These are phyloP conservation scores for Parazoanthus atlanticus DNA, from an alignment of 92 coral and sea anemone genomes.

Conservation along the genomic window DNA sequence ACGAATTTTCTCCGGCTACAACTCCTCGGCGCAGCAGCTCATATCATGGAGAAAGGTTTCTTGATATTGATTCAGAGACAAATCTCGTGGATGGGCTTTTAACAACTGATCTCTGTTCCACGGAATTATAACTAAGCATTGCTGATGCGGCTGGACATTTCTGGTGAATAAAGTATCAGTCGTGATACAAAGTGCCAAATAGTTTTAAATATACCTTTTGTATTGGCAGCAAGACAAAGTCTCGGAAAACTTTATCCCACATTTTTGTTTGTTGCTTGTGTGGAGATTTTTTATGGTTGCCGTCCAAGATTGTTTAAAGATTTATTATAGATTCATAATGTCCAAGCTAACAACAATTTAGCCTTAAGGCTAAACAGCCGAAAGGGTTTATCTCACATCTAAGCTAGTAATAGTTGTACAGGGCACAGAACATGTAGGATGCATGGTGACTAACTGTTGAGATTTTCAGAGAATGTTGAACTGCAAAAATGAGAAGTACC, in stretches of 20 bases:
- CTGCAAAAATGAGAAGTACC: background rate
- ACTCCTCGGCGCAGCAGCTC: slow-evolving; percentile 10
- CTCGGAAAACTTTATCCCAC: background rate
- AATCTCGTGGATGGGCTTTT: slow-evolving; percentile 22
- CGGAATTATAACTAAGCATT: background rate
- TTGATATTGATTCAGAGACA: background rate
- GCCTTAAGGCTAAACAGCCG: background rate
- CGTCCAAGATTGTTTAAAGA: too few species aligned
- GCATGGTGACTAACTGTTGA: background rate
- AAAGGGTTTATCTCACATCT: background rate
- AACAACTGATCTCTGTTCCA: slow-evolving; percentile 31
- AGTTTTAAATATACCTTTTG: background rate
- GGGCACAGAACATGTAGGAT: background rate
- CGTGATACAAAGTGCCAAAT: background rate
- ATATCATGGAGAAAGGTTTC: background rate
- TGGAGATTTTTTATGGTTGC: background rate
- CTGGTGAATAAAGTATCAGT: background rate
- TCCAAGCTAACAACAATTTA: background rate
- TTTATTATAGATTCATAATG: background rate
- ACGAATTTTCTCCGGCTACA: background rate
- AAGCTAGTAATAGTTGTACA: background rate
- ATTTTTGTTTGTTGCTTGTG: too few species aligned
- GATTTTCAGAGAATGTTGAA: too few species aligned
- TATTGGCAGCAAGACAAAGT: background rate
- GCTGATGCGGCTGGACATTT: background rate